These are phyloP conservation scores for Ia io DNA, from an alignment of 2,113 vertebrate genomes.

Conservation along the genomic window DNA sequence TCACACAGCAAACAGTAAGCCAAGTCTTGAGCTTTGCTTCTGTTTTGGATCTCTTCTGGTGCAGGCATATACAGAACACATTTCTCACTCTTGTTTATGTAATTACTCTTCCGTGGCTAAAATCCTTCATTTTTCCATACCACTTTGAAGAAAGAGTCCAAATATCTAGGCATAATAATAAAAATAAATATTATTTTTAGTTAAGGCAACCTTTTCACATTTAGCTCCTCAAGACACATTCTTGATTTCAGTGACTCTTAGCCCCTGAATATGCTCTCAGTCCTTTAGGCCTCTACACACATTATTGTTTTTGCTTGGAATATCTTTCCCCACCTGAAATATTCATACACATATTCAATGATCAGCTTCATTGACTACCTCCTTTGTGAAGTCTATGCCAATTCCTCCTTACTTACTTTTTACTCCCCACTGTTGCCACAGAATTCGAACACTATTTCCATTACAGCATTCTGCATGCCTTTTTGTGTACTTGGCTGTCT, in stretches of 20 bases:
- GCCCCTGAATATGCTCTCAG: not conserved
- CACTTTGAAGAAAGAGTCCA: slow-evolving; percentile 15
- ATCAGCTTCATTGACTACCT: not conserved
- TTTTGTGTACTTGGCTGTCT: not conserved
- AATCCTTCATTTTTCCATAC: not conserved
- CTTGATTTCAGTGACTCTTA: not conserved
- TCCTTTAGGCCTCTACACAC: not conserved
- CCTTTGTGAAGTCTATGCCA: not conserved
- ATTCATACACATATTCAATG: not conserved
- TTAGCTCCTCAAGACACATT: not conserved
- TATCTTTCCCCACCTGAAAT: not conserved
- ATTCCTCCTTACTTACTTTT: not conserved
- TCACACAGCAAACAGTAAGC: not conserved
- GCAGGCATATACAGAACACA: not conserved
- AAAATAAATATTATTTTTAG: not conserved
- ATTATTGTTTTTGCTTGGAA: not conserved
- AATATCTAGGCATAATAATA: not conserved
- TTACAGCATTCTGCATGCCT: not conserved
- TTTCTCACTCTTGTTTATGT: not conserved
- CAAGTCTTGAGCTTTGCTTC: not conserved
- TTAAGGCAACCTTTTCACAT: slow-evolving; percentile 1
- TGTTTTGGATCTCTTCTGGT: slow-evolving; percentile 1
- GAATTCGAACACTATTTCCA: not conserved
- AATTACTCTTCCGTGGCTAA: not conserved
- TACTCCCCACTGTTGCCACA: not conserved